Conservation (phyloP, 2,797 vertebrate genomes). For the Sebastolobus alascanus region DNA sequence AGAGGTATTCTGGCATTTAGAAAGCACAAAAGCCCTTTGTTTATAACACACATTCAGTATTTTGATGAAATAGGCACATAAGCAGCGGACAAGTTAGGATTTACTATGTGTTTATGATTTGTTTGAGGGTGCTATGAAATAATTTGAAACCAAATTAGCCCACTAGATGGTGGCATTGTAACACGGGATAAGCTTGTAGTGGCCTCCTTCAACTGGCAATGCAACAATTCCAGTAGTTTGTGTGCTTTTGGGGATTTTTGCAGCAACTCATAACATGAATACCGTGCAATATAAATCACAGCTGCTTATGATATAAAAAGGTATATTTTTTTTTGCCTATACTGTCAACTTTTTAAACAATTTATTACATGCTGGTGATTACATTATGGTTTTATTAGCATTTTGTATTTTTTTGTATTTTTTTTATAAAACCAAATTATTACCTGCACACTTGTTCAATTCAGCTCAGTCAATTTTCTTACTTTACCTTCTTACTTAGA, state of each 20-base stretch:
- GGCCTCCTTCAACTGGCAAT: background rate
- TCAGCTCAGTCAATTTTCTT: background rate
- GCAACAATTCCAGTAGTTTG: slow-evolving; percentile 1
- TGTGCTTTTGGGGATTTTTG: background rate
- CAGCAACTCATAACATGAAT: background rate
- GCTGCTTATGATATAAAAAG: background rate
- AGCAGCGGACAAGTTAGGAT: background rate
- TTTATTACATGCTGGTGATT: background rate
- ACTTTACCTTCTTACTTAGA: background rate
- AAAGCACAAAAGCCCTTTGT: accelerated
- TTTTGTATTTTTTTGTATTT: background rate
- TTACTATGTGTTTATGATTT: background rate
- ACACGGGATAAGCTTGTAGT: background rate
- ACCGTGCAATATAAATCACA: background rate
- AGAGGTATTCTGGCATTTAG: background rate
- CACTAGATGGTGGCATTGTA: slow-evolving; percentile 68
- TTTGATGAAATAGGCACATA: background rate
- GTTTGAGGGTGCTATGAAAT: background rate
- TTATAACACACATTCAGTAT: background rate
- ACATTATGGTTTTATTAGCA: background rate
- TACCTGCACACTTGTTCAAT: background rate
- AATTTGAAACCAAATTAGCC: background rate
- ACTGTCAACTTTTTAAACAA: background rate
- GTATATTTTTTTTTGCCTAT: background rate
- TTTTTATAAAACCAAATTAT: background rate